Conservation (phyloP, 1,140 invertebrate genomes). For the Calliopsis andreniformis region DNA sequence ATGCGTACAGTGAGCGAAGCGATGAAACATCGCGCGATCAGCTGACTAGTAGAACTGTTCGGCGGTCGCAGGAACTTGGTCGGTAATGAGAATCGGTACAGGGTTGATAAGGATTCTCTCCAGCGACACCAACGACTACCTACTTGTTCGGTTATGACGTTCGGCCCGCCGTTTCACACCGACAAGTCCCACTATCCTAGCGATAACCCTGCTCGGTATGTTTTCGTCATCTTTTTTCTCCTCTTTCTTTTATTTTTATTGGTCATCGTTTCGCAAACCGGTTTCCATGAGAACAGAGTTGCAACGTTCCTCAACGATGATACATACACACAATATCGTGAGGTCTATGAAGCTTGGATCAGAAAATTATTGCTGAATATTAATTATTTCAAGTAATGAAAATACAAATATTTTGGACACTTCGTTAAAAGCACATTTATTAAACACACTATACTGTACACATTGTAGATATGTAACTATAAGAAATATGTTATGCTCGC, state of each 20-base stretch:
- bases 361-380: too few relatives aligned
- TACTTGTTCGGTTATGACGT: conserved; percentile 73
- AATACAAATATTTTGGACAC: too few relatives aligned
- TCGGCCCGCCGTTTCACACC: conserved; percentile 70
- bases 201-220: conserved; percentile 67
- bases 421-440: too few relatives aligned
- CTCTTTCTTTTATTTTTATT: not conserved
- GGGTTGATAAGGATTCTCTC: conserved; percentile 10
- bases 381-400: too few relatives aligned
- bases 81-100: conserved; percentile 44
- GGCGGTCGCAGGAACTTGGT: conserved; percentile 47
- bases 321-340: not conserved
- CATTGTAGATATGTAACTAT: too few relatives aligned
- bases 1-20: conserved; percentile 67
- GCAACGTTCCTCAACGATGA: not conserved
- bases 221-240: conserved; percentile 1
- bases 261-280: not conserved
- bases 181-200: conserved; percentile 69
- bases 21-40: conserved; percentile 70
- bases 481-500: not conserved
- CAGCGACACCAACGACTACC: conserved; percentile 30
- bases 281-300: not conserved
- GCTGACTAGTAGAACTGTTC: conserved; percentile 74
- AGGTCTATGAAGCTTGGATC: too few relatives aligned
- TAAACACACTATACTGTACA: too few relatives aligned